Evolutionary conservation across 2,797 vertebrate genomes (phyloP), one percentile per base, ranked within the genome.

Genomic region (Percopsis omiscomaycus): DNA sequence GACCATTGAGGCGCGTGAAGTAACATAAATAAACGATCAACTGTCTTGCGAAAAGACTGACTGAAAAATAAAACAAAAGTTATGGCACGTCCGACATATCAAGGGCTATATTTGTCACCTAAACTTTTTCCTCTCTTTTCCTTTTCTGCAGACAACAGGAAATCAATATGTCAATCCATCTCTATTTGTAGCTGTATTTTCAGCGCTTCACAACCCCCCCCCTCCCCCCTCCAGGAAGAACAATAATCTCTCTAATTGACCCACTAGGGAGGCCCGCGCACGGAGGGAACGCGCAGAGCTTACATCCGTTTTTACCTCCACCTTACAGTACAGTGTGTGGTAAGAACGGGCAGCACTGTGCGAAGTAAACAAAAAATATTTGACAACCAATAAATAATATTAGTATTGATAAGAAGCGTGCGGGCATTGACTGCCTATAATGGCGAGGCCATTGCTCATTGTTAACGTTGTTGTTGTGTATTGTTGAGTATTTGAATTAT

Each of bases 171-270:
- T 95, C 95, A 95, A 92, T 94, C 93, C 93, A 87, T 92, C 92
- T 95, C 92, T 92, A 92, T 94, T 94, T 94, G 93, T 93, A 94
- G 90, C 92, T 84, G 91, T 86, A 42, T 93, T 94, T 92, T 91
- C 92, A 75, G 86, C 71, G 74, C 91, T 88, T 91, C 92, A 84
- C 94, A 94, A 96, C 96, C 95, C 37, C 37, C 37, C 6, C 37
- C 3, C 37, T 2, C 46, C 94, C 94, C 94, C 94, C 95, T 95
- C 92, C 88, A 98, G 95, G 95, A 96, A 95, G 93, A 97, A 96
- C 96, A 94, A 98, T 99, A 96, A 99, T 98, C 96, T 97, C 95
- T 94, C 94, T 98, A 99, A 98, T 98, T 98, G 95, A 96, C 94
- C 94, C 96, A 98, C 97, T 94, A 94, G 97, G 96, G 97, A 98